Base-by-base conservation (phyloP, 1,140 invertebrate genomes). In the Caenorhabditis inopinata region DNA sequence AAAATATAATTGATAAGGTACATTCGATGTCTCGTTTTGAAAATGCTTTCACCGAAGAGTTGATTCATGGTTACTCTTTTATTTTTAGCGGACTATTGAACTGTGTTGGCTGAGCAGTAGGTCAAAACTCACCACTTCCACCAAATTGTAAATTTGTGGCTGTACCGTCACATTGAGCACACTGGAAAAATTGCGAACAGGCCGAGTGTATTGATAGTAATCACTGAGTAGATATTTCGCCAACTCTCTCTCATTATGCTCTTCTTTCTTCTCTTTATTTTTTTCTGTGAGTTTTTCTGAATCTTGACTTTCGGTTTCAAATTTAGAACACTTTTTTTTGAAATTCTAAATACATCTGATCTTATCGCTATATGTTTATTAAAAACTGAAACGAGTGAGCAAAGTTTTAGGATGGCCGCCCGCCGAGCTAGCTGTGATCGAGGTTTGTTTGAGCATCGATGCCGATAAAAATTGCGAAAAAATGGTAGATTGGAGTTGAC, bases 141-240 rank as follows among this genome's bases (percentile, higher is more conserved):
- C 62, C 29, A 80, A 46, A 18, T 45, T 76, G 74, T 80, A 80
- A 18, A 80, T 76, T 73, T 81, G 80, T 27, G 76, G 74, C 25
- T 81, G 80, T 6, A 76, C 62, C 7, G 80, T 81, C n/a, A 81
- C 76, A 77, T 81, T 77, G 51, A 81, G 58, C 58, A 68, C 58
- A 68, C 58, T 68, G n/a, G 58, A 68, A 68, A 38, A 68, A 68
- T 68, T 68, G 32, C 58, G 58, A 38, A 68, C 58, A 2, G 58
- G 58, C n/a, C 58, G 32, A 32, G 58, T 68, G 23, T 68, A 68
- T 16, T 68, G 58, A 21, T 68, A 68, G n/a, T 68, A 68, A 68
- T 68, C 58, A 68, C 32, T 38, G 32, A 68, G 58, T 32, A 68
- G n/a, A 21, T 68, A 32, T 38, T 68, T 68, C 38, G 58, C 58